Conservation (phyloP, 2,797 vertebrate genomes). For the Coregonus suidteri region DNA sequence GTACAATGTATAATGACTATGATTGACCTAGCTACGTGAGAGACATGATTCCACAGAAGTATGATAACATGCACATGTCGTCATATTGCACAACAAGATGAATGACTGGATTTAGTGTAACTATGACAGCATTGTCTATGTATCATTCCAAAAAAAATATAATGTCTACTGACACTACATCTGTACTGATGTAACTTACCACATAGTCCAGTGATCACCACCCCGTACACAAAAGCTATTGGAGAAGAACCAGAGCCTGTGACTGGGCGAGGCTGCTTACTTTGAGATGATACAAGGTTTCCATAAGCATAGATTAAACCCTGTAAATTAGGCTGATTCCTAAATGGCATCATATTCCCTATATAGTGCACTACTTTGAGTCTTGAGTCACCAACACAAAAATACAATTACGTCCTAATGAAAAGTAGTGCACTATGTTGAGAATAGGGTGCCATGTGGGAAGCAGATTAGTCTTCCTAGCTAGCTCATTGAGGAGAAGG, state of each 20-base stretch:
- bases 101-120: not conserved
- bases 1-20: too few species aligned
- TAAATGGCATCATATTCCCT: not conserved
- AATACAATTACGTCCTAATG: slow-evolving; percentile 74
- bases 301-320: not conserved
- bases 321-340: not conserved
- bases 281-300: not conserved
- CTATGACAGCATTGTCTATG: not conserved
- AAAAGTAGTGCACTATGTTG: slow-evolving; percentile 58
- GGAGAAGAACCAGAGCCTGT: not conserved
- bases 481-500: not conserved
- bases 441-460: not conserved
- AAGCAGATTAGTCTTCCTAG: not conserved
- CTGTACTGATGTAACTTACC: not conserved
- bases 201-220: not conserved
- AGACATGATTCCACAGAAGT: not conserved
- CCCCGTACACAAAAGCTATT: not conserved
- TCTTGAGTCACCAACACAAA: slow-evolving; percentile 64
- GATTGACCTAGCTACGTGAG: not conserved
- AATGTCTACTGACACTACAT: not conserved
- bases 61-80: not conserved
- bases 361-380: slow-evolving; percentile 16
- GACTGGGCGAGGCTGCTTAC: not conserved
- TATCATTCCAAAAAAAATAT: not conserved
- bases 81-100: not conserved